These are phyloP conservation scores for Lydus trimaculatus DNA, from an alignment of 2,888 invertebrate species.

Conservation along the genomic window DNA sequence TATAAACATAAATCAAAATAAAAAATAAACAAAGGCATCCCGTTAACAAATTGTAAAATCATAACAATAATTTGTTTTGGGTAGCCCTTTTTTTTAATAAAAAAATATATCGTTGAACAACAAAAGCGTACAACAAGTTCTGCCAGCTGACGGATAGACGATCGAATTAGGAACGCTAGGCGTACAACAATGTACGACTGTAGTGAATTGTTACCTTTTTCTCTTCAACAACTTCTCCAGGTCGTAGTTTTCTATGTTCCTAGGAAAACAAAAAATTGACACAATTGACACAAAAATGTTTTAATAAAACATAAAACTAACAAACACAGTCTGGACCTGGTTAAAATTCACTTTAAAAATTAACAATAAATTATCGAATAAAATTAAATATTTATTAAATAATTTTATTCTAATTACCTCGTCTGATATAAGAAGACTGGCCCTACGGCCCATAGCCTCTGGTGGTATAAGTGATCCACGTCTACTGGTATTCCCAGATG, in stretches of 20 bases:
- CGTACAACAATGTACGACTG: slow-evolving; percentile 38
- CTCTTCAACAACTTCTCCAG: slow-evolving; percentile 92
- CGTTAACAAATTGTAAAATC: not conserved
- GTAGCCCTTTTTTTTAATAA: not conserved
- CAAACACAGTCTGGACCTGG: slow-evolving; percentile 22
- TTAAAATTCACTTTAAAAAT: slow-evolving; percentile 18
- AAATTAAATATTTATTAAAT: slow-evolving; percentile 5
- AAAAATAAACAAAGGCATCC: slow-evolving; percentile 13
- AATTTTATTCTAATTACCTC: slow-evolving; percentile 71
- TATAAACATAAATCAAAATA: slow-evolving; percentile 8
- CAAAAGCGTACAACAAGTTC: slow-evolving; percentile 34
- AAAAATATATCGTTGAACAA: slow-evolving; percentile 21
- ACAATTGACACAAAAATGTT: slow-evolving; percentile 25
- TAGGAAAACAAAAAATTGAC: slow-evolving; percentile 55
- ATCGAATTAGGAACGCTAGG: slow-evolving; percentile 40
- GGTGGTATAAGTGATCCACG: slow-evolving; percentile 90
- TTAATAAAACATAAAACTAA: slow-evolving; percentile 30
- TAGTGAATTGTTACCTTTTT: slow-evolving; percentile 79
- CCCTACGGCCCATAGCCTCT: slow-evolving; percentile 85
- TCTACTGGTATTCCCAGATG: slow-evolving; percentile 67
- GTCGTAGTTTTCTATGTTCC: slow-evolving; percentile 92
- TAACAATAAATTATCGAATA: slow-evolving; percentile 16
- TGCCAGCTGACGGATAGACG: slow-evolving; percentile 44
- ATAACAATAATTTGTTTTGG: slow-evolving; percentile 3
- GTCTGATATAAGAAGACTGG: slow-evolving; percentile 91